Evolutionary conservation across 1,140 invertebrate genomes (phyloP), one percentile per base, ranked within the genome.

Genomic region (Drosophila orosa): DNA sequence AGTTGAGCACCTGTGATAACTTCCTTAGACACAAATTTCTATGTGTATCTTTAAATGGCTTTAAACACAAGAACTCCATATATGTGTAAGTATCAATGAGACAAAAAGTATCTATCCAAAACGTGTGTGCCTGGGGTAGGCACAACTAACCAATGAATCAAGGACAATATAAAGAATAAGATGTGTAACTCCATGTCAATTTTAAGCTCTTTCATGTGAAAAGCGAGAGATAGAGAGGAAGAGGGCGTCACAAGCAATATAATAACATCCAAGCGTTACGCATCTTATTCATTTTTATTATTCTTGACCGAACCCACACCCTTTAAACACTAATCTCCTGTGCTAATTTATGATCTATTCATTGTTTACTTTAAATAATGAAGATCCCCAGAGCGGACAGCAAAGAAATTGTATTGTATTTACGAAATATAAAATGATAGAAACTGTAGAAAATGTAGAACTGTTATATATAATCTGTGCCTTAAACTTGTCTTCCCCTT

Each of bases 351-450:
- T 24, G 40, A 39, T 31, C 29, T 19, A 12, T 3, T 13, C 15
- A 37, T 25, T 37, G 6, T 15, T 60, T 27, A 17, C 8, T 15
- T 35, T 33, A 25, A 10, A 17, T 47, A 17, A 40, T 19, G 5
- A 47, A 68, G 37, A 67, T 33, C 39, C 39, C 17, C 12, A 57
- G 40, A 47, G n/a, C 65, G 33, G 35, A 57, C 65, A 47, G 17
- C 19, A 24, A 71, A 44, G 52, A 61, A 78, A 78, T 78, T 63
- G 74, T 78, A 71, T 78, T 78, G 74, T 75, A 67, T 56, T 76
- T 67, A 59, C n/a, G 17, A 17, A 40, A 35, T 17, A 8, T 15
- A 15, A 24, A 24, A n/a, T n/a, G n/a, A n/a, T n/a, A n/a, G n/a
- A n/a, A 27, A 37, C 15, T 74, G 50, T 74, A 29, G 25, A 31